Base-by-base conservation (phyloP, 2,797 vertebrate species). In the Spatula versicolor region DNA sequence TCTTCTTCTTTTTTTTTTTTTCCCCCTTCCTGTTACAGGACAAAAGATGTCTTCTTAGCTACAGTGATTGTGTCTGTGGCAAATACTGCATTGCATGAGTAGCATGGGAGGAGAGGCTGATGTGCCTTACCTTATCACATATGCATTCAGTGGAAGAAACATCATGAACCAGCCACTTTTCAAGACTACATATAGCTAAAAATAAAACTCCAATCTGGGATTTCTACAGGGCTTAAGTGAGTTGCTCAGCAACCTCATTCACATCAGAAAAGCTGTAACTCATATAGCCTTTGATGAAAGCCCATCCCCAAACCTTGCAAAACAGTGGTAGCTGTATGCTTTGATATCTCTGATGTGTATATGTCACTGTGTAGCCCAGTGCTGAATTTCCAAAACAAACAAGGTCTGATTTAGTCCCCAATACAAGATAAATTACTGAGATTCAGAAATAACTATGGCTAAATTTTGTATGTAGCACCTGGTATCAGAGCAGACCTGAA, bases 161-260 rank as follows among this genome's bases (percentile, higher is more conserved):
- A 35, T 56, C 33, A 9, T 4, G 63, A 78, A 85, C 54, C 76
- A 62, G 73, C 41, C 83, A 41, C 86, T 89, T 66, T 17, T 16
- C 72, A 90, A 28, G 83, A 67, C 76, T n/a, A 20, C 62, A 68
- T 68, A 77, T 60, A 60, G 91, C 86, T 93, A 83, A 90, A 96
- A 93, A 78, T 92, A 92, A 81, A 92, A 56, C 89, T 84, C 69
- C 84, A 92, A 56, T 81, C 86, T 92, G 91, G 77, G 52, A 52
- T 93, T 94, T 93, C 74, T 90, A 31, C 89, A 64, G 77, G 88
- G 77, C 77, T 94, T 79, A 71, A 88, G 88, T 43, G 86, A 88
- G 93, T 88, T 93, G 81, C 93, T 90, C 39, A 3, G 89, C 91
- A 93, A 92, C 92, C 77, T 86, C 88, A 88, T 54, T 90, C 55